Conservation (phyloP, 2,888 invertebrate genomes). For the Hipparchia sbordonii region DNA sequence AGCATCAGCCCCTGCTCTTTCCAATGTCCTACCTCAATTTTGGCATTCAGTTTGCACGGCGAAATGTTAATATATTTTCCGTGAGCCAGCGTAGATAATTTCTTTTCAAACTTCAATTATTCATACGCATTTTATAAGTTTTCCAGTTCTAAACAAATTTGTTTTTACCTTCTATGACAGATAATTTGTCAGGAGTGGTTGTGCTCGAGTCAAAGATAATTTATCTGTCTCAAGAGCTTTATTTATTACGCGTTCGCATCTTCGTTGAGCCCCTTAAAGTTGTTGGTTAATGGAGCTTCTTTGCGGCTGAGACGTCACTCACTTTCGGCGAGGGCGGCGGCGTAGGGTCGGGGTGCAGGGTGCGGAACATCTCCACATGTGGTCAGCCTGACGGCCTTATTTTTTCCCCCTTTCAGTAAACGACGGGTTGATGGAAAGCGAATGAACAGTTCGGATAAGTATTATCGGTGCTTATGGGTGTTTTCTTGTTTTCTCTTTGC, state of each 20-base stretch:
- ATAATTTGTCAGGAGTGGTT: constrained; percentile 79
- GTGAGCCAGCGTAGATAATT: constrained; percentile 28
- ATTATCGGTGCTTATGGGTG: constrained; percentile 32
- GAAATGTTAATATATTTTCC: constrained; percentile 44
- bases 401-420: constrained; percentile 60
- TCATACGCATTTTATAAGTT: constrained; percentile 61
- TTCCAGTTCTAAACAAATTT: constrained; percentile 75
- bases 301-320: constrained; percentile 69
- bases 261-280: constrained; percentile 76
- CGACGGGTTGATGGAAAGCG: constrained; percentile 65
- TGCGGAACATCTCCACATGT: constrained; percentile 45
- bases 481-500: constrained; percentile 29
- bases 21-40: constrained; percentile 60
- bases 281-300: constrained; percentile 77
- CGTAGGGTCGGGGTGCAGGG: constrained; percentile 35
- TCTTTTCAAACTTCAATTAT: constrained; percentile 45
- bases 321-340: constrained; percentile 47
- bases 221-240: constrained; percentile 81
- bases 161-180: constrained; percentile 79
- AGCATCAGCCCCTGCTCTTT: constrained; percentile 65
- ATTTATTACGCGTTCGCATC: constrained; percentile 80
- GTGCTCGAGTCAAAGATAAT: constrained; percentile 80
- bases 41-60: constrained; percentile 52
- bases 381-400: constrained; percentile 55
- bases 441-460: constrained; percentile 55